Evolutionary conservation across 2,113 vertebrate genomes (phyloP).

Genomic region (Rhinoderma darwinii): DNA sequence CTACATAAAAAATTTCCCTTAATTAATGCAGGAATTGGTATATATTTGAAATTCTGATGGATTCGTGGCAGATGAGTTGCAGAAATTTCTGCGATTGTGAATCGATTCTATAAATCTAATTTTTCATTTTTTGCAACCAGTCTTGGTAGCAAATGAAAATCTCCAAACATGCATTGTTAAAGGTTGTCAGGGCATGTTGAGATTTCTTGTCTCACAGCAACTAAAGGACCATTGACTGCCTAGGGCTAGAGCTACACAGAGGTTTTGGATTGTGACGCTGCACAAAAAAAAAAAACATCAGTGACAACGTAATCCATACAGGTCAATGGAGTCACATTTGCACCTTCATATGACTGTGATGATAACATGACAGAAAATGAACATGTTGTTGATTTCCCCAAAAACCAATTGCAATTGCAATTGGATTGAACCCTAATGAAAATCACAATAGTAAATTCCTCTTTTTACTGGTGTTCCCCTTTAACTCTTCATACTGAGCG

Average conservation of each 20-base stretch:
- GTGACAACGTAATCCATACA: constrained; percentile 65
- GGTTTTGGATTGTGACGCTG: constrained; percentile 72
- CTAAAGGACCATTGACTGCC: constrained; percentile 80
- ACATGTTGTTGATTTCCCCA: background rate
- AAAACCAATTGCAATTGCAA: background rate
- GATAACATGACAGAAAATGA: background rate
- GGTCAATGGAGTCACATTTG: background rate
- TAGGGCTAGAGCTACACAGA: constrained; percentile 71
- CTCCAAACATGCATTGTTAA: background rate
- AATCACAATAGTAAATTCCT: background rate
- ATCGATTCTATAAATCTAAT: too few species aligned
- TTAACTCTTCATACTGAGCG: too few species aligned
- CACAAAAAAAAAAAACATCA: constrained; percentile 84
- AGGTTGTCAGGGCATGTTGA: constrained; percentile 1
- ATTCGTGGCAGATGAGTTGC: too few species aligned
- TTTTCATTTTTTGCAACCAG: too few species aligned
- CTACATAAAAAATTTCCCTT: too few species aligned
- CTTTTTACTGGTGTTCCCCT: background rate
- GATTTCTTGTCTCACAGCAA: constrained; percentile 70
- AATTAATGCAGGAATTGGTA: too few species aligned
- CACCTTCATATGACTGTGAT: background rate
- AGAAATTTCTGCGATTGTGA: too few species aligned
- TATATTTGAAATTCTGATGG: too few species aligned
- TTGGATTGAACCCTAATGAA: background rate
- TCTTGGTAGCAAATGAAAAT: background rate